These are phyloP conservation scores for Heliconius sara DNA, from an alignment of 2,888 invertebrate genomes.

Conservation along the genomic window DNA sequence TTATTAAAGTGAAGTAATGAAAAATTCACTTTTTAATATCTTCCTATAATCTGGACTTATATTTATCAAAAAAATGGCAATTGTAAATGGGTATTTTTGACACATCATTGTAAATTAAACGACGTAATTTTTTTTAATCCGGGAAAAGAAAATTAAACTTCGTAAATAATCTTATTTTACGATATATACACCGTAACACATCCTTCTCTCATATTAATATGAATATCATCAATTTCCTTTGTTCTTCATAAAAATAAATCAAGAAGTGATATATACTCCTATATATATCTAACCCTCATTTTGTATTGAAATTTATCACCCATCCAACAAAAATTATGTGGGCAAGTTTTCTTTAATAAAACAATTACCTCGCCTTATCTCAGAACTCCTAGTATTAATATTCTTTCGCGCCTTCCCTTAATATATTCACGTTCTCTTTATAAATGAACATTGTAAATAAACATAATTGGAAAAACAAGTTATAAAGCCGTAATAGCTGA, in stretches of 20 bases:
- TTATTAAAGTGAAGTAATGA: too few species aligned
- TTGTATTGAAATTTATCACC: conserved; percentile 37
- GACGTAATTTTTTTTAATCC: too few species aligned
- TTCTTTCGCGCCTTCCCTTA: conserved; percentile 48
- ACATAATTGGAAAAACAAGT: conserved; percentile 50
- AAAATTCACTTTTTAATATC: too few species aligned
- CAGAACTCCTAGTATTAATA: conserved; percentile 52
- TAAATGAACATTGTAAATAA: conserved; percentile 55
- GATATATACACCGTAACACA: too few species aligned
- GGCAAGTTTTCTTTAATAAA: conserved; percentile 49
- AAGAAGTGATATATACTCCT: neutral
- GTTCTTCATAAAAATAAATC: neutral
- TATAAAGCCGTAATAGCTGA: conserved; percentile 46
- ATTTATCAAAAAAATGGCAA: too few species aligned
- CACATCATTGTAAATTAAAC: too few species aligned
- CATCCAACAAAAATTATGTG: conserved; percentile 37
- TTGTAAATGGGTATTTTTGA: too few species aligned
- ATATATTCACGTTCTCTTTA: conserved; percentile 53
- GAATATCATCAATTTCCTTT: neutral
- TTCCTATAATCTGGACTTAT: too few species aligned
- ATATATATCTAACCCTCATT: conserved; percentile 9
- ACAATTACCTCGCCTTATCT: conserved; percentile 50
- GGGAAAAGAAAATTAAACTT: too few species aligned
- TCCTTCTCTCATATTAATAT: neutral
- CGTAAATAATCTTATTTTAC: too few species aligned